Evolutionary conservation across 2,888 invertebrate genomes (phyloP).

Genomic region (Apamea epomidion): DNA sequence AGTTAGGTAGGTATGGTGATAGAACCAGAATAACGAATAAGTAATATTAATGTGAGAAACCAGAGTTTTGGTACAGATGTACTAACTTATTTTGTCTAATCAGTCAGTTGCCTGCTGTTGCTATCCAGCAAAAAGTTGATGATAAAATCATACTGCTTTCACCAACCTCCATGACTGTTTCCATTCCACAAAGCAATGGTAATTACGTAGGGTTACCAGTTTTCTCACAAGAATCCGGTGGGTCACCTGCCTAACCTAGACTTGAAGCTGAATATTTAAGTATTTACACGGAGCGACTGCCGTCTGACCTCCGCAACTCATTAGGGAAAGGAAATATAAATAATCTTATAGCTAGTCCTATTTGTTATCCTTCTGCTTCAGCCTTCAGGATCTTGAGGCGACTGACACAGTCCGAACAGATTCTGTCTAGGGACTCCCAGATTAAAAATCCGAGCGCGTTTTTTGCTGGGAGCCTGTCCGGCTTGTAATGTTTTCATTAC

Average conservation of each 20-base stretch:
- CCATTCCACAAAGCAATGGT: background rate
- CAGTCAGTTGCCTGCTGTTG: background rate
- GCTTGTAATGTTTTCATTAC: background rate
- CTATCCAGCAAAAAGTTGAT: background rate
- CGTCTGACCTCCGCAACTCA: conserved; percentile 63
- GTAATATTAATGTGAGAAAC: background rate
- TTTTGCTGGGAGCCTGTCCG: background rate
- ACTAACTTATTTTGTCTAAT: background rate
- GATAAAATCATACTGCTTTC: background rate
- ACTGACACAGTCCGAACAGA: background rate
- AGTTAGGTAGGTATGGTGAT: background rate
- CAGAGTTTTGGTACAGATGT: background rate
- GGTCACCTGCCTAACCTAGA: background rate
- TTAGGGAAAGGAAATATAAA: conserved; percentile 18
- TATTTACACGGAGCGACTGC: conserved; percentile 54
- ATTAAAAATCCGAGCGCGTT: background rate
- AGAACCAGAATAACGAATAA: conserved; percentile 4
- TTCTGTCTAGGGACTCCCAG: background rate
- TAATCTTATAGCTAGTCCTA: conserved; percentile 41
- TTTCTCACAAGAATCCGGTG: background rate
- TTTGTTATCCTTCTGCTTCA: background rate
- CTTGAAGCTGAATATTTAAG: background rate
- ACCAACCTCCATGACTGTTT: background rate
- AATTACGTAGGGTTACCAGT: background rate
- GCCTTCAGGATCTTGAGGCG: background rate